Percentiles rank a stretch among this genome's conserved stretches.
Evolutionary conservation across 2,113 vertebrate genomes (phyloP).

Genomic region (Corapipo altera): DNA sequence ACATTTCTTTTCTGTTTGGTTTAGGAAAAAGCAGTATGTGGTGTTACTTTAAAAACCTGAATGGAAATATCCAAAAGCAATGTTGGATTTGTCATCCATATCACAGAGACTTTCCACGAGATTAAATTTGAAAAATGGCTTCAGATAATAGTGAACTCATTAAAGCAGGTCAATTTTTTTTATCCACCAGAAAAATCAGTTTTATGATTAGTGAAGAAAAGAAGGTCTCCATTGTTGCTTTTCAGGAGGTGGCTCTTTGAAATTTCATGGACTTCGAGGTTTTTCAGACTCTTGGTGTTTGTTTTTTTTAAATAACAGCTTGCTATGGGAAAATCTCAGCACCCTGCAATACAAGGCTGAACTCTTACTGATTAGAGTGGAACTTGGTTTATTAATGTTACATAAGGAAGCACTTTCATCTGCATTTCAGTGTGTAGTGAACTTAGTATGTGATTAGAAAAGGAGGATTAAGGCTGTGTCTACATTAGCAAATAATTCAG

Average conservation of each 20-base stretch:
- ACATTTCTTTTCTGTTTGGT: background rate
- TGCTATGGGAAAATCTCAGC: background rate
- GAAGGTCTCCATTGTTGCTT: background rate
- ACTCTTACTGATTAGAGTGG: background rate
- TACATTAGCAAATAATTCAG: constrained; percentile 17
- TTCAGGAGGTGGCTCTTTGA: background rate
- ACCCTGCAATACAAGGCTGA: background rate
- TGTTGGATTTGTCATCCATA: background rate
- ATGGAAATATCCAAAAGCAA: background rate
- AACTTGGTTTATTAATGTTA: background rate
- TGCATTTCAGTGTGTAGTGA: background rate
- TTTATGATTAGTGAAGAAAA: background rate
- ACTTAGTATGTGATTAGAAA: background rate
- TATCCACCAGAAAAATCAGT: background rate
- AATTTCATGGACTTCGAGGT: background rate
- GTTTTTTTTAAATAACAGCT: background rate
- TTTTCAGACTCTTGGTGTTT: background rate
- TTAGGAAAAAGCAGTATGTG: background rate
- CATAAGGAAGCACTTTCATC: background rate
- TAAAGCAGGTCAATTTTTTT: background rate
- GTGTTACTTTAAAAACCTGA: background rate
- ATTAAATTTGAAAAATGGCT: background rate
- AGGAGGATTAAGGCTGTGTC: background rate
- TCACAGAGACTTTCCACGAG: background rate
- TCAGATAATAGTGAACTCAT: background rate